A percentile compares a stretch with the other conserved stretches of the same genome.
Conservation (phyloP, 2,113 vertebrate species). For the Neotoma lepida region DNA sequence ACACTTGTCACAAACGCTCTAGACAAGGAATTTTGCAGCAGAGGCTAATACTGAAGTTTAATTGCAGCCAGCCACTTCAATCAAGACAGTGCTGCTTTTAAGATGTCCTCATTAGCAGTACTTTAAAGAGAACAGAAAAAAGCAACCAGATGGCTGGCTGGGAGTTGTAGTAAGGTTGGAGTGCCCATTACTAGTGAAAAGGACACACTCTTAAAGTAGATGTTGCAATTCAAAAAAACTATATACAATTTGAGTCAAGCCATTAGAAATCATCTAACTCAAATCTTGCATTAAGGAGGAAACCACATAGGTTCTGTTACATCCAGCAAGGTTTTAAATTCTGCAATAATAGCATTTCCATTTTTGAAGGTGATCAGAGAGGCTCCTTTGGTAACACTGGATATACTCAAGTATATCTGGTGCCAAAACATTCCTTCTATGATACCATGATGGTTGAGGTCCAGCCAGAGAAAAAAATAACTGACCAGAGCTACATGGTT, state of each 20-base stretch:
- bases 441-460: neutral
- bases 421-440: neutral
- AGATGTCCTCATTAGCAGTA: constrained; percentile 47
- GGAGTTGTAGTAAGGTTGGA: neutral
- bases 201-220: neutral
- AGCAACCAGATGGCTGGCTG: constrained; percentile 52
- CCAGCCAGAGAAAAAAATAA: constrained; percentile 2
- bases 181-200: neutral
- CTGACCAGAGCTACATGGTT: neutral
- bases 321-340: constrained; percentile 4
- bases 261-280: constrained; percentile 29
- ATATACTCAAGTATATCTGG: constrained; percentile 9
- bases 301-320: constrained; percentile 32
- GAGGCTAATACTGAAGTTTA: constrained; percentile 53
- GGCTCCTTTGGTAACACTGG: neutral
- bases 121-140: constrained; percentile 33
- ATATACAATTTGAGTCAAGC: neutral
- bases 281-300: constrained; percentile 39
- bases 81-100: constrained; percentile 8
- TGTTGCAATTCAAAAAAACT: constrained; percentile 40
- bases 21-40: neutral
- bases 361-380: constrained; percentile 29
- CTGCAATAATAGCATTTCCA: constrained; percentile 13
- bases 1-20: constrained; percentile 23
- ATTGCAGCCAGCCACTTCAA: constrained; percentile 59